Conservation (phyloP, 23 tunicate genomes). For the Styela clava region DNA sequence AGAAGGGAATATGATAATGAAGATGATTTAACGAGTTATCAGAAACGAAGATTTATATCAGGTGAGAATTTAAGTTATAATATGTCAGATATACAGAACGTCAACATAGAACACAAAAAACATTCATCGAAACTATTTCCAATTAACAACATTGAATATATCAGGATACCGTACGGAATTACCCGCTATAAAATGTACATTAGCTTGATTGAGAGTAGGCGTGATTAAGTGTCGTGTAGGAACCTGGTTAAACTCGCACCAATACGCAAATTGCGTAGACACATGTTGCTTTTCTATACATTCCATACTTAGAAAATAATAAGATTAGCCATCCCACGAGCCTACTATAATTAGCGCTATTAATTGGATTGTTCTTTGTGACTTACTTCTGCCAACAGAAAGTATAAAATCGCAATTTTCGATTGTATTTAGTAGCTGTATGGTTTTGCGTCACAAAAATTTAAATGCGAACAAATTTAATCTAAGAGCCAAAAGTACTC, state of each 20-base stretch:
- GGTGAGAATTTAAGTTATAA: neutral
- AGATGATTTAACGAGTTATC: slow-evolving; percentile 21
- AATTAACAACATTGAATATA: no score
- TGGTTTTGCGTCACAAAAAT: no score
- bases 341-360: no score
- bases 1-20: slow-evolving; percentile 21
- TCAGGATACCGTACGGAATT: neutral
- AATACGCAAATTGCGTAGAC: neutral
- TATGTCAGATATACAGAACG: neutral
- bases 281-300: neutral
- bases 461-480: no score
- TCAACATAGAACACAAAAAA: neutral
- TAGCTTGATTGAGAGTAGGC: neutral
- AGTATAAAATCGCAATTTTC: no score
- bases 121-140: neutral
- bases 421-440: no score
- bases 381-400: no score
- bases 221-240: neutral
- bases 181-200: neutral
- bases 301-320: neutral
- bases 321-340: no score
- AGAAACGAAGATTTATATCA: slow-evolving; percentile 16
- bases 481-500: no score
- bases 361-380: no score
- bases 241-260: neutral